These are phyloP conservation scores for Druceiella hillmani DNA, from an alignment of 2,888 invertebrate species.

Conservation along the genomic window DNA sequence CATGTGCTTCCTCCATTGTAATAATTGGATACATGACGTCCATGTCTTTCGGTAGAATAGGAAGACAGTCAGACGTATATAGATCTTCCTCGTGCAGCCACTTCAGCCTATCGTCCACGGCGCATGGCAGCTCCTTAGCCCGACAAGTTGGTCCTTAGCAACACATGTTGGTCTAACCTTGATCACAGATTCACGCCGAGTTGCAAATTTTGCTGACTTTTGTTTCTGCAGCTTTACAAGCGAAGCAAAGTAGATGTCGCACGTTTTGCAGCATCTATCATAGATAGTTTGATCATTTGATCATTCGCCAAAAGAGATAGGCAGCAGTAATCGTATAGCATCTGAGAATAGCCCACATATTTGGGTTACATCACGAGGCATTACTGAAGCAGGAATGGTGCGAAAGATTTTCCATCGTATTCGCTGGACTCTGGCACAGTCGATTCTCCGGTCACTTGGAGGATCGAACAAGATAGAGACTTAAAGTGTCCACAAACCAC, in stretches of 20 bases:
- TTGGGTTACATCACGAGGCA: not conserved
- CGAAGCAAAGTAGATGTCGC: slow-evolving; percentile 1
- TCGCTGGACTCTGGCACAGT: not conserved
- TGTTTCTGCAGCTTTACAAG: not conserved
- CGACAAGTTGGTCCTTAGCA: too few species aligned
- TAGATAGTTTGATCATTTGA: too few species aligned
- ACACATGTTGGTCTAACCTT: too few species aligned
- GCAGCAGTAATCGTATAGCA: not conserved
- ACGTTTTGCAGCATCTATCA: not conserved
- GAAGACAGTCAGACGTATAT: too few species aligned
- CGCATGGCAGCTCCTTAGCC: not conserved
- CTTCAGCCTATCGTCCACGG: not conserved
- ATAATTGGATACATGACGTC: too few species aligned
- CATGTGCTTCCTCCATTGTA: too few species aligned
- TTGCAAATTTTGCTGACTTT: not conserved
- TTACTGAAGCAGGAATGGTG: too few species aligned
- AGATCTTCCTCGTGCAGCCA: not conserved
- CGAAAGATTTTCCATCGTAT: not conserved
- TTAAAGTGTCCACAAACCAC: not conserved
- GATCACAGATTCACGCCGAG: not conserved
- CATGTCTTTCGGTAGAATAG: too few species aligned
- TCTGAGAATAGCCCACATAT: slow-evolving; percentile 1
- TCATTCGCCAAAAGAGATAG: not conserved
- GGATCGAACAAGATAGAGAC: slow-evolving; percentile 1
- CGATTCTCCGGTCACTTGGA: slow-evolving; percentile 1